Evolutionary conservation across 2,888 invertebrate species (phyloP).

Genomic region (Pocota personata): DNA sequence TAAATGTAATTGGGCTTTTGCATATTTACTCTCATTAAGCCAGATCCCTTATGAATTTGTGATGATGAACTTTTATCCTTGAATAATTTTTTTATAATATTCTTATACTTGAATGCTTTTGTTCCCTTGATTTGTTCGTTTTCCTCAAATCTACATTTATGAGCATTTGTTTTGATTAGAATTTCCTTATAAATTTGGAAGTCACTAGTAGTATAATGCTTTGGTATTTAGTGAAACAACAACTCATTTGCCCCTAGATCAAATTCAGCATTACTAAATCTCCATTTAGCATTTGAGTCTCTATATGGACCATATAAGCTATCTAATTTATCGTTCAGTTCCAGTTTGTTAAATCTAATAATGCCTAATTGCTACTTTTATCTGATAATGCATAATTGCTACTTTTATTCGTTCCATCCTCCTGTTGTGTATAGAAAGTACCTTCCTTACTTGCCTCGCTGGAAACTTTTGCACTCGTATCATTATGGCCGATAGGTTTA

Average conservation of each 20-base stretch:
- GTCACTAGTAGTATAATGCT: not conserved
- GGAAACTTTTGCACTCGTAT: too few species aligned
- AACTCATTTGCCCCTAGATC: not conserved
- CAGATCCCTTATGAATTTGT: too few species aligned
- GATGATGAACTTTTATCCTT: too few species aligned
- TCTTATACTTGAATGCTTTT: too few species aligned
- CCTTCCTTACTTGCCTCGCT: not conserved
- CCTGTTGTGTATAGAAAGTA: not conserved
- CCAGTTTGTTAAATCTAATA: too few species aligned
- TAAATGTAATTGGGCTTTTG: not conserved
- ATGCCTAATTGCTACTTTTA: too few species aligned
- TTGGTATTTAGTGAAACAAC: constrained; percentile 19
- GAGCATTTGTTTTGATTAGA: constrained; percentile 39
- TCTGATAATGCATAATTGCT: too few species aligned
- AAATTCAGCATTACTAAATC: not conserved
- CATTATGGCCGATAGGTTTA: not conserved
- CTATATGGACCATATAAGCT: constrained; percentile 2
- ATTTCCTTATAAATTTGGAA: not conserved
- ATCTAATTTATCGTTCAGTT: constrained; percentile 6
- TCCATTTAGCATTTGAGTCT: constrained; percentile 15
- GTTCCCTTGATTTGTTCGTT: too few species aligned
- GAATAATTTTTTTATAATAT: too few species aligned
- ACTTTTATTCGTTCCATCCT: too few species aligned
- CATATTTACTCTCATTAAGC: not conserved
- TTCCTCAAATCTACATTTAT: too few species aligned